Evolutionary conservation across 2,888 invertebrate genomes (phyloP), one percentile per base, ranked within the genome.

Genomic region (Synanthedon myopaeformis): DNA sequence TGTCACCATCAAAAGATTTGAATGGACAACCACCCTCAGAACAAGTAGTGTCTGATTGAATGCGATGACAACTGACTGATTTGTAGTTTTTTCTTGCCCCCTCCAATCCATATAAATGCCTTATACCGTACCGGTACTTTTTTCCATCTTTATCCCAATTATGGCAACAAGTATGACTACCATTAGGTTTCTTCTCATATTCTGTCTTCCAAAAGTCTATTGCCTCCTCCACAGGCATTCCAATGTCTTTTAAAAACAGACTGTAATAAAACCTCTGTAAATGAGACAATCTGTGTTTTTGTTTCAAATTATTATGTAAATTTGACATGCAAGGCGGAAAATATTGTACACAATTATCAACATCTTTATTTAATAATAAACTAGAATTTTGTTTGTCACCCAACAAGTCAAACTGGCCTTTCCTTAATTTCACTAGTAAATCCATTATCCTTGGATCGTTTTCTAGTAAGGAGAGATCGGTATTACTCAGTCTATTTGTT

Each of bases 61-160:
- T 88, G 53, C 79, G 66, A 14, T 75, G 63, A 65, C 93, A 93
- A 58, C 82, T 89, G 49, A 90, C 90, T 13, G 90, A 90, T 49
- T 76, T 72, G 63, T 93, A 93, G 62, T 84, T 89, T 62, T 85
- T 91, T 59, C 89, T 82, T n/a, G 88, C 79, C 4, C 93, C 93
- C 76, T 92, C 92, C 52, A 92, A 75, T 0, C 93, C 93, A 80
- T 93, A 93, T 75, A 93, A 80, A 66, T 93, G 93, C 56, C 92
- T 81, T 52, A 93, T 92, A 55, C 91, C 91, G 75, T 92, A 92
- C 4, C 89, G 68, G 70, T 90, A 92, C 62, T 91, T 90, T 28
- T 87, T 89, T 59, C 89, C 89, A 73, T 91, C 89, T 51, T 82
- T 84, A 52, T 89, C 83, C 93, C 93, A 93, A 59, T 78, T 84